These are phyloP conservation scores for Caradrina clavipalpis DNA, from an alignment of 2,888 invertebrate genomes.

Conservation along the genomic window DNA sequence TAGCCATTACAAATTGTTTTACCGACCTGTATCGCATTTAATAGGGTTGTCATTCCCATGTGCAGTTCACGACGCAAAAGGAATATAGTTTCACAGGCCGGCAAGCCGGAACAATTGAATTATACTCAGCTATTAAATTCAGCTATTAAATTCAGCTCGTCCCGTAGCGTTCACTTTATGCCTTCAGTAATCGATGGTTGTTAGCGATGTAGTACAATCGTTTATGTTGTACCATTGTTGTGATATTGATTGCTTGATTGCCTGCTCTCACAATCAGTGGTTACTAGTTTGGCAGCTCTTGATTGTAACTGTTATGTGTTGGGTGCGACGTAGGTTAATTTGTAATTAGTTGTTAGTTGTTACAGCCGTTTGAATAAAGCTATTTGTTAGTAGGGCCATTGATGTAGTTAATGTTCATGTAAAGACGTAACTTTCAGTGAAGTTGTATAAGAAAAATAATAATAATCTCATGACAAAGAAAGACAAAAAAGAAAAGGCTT, in stretches of 20 bases:
- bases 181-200: constrained; percentile 72
- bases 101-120: constrained; percentile 85
- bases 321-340: constrained; percentile 7
- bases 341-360: constrained; percentile 6
- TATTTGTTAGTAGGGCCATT: not conserved
- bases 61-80: constrained; percentile 73
- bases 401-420: not conserved
- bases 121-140: constrained; percentile 85
- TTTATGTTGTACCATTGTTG: constrained; percentile 65
- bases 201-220: constrained; percentile 69
- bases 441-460: too few relatives aligned
- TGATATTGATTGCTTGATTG: constrained; percentile 39
- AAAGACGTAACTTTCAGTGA: too few relatives aligned
- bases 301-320: constrained; percentile 30
- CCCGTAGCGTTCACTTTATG: constrained; percentile 72
- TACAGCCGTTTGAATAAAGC: not conserved
- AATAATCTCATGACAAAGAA: too few relatives aligned
- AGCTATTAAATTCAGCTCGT: constrained; percentile 74
- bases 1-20: not conserved
- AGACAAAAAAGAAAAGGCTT: too few relatives aligned
- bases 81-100: constrained; percentile 84
- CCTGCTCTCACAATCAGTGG: constrained; percentile 44
- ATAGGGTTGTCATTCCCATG: constrained; percentile 35
- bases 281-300: constrained; percentile 18
- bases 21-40: constrained; percentile 35